Evolutionary conservation across 23 tunicate species (phyloP).

Genomic region (Trididemnum clinides): DNA sequence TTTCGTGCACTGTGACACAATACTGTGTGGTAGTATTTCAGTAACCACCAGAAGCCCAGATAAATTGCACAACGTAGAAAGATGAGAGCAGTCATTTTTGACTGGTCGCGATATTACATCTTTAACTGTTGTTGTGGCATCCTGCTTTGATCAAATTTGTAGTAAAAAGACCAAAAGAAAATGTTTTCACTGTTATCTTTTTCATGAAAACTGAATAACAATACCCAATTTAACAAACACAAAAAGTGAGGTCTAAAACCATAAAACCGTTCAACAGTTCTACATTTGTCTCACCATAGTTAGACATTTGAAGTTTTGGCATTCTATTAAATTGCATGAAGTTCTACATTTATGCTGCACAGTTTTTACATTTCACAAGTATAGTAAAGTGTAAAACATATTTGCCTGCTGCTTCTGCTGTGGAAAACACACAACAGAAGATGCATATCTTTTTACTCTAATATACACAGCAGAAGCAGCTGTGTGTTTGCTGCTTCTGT

Average conservation of each 20-base stretch:
- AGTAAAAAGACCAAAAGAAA: not conserved
- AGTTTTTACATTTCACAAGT: not conserved
- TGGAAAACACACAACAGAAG: no score
- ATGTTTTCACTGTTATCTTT: not conserved
- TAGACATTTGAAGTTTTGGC: no score
- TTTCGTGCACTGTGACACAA: no score
- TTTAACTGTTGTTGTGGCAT: not conserved
- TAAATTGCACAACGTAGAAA: not conserved
- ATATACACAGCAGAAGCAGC: no score
- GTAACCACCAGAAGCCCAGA: not conserved
- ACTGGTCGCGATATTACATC: not conserved
- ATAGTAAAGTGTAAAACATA: no score
- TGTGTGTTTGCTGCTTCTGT: no score
- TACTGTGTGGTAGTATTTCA: no score
- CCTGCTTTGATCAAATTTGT: not conserved
- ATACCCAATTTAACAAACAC: not conserved
- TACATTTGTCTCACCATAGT: no score
- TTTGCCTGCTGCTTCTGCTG: no score
- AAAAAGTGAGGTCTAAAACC: not conserved
- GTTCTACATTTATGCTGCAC: not conserved
- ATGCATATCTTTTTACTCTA: no score
- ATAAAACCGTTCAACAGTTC: not conserved
- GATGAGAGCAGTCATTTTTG: not conserved
- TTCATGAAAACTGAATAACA: not conserved
- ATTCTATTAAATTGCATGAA: no score